Evolutionary conservation across 1,140 invertebrate species (phyloP).

Genomic region (Oryctes rhinoceros): DNA sequence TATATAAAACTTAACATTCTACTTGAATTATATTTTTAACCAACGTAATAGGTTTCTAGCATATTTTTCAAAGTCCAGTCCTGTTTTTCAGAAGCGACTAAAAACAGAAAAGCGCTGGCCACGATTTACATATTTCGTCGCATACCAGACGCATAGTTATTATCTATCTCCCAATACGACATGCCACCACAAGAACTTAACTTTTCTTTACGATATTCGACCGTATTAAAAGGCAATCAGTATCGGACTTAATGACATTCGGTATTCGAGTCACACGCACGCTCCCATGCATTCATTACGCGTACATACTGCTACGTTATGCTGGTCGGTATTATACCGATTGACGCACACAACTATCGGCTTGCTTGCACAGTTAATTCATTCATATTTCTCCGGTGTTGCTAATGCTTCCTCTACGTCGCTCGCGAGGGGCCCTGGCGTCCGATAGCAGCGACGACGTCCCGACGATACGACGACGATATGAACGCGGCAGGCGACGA

Average conservation of each 20-base stretch:
- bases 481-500: neutral
- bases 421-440: neutral
- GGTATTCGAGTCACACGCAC: neutral
- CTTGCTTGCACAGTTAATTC: neutral
- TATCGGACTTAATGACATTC: constrained; percentile 14
- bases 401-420: neutral
- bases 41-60: too few relatives aligned
- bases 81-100: too few relatives aligned
- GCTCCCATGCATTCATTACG: neutral
- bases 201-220: neutral
- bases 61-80: too few relatives aligned
- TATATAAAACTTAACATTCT: too few relatives aligned
- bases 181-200: too few relatives aligned
- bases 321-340: neutral
- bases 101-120: too few relatives aligned
- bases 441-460: neutral
- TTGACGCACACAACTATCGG: neutral
- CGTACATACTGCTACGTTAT: neutral
- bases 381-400: constrained; percentile 9
- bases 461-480: neutral
- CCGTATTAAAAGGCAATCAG: neutral
- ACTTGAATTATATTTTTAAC: too few relatives aligned
- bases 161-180: too few relatives aligned
- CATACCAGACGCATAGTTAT: too few relatives aligned
- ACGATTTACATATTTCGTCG: too few relatives aligned